These are phyloP conservation scores for Gobius niger DNA, from an alignment of 2,113 vertebrate genomes.

Conservation along the genomic window DNA sequence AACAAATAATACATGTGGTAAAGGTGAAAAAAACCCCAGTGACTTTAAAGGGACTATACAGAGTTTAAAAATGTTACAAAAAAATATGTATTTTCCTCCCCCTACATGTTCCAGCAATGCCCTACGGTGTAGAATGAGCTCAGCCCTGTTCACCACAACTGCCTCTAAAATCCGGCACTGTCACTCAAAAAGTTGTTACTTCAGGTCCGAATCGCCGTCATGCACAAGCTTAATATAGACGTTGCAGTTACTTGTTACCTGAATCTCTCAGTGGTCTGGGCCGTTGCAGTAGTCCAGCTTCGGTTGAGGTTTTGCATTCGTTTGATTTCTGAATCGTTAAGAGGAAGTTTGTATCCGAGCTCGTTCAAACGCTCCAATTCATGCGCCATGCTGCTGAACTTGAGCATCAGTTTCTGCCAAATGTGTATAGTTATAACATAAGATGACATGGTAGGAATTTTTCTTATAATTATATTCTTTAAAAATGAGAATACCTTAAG, in stretches of 20 bases:
- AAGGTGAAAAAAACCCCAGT: not conserved
- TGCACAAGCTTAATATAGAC: no score
- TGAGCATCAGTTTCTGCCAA: conserved; percentile 88
- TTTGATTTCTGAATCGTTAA: conserved; percentile 94
- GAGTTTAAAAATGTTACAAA: no score
- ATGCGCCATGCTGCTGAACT: conserved; percentile 89
- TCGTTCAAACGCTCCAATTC: conserved; percentile 93
- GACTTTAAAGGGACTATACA: no score
- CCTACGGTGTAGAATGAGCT: no score
- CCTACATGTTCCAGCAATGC: no score
- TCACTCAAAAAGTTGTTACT: no score
- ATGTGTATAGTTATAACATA: not conserved
- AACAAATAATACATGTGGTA: not conserved
- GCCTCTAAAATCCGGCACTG: no score
- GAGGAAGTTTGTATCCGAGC: conserved; percentile 89
- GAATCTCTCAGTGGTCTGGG: conserved; percentile 93
- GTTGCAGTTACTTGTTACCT: no score
- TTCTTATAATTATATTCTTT: not conserved
- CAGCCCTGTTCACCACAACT: no score
- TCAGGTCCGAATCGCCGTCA: no score
- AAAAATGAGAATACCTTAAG: conserved; percentile 81
- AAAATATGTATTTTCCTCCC: no score
- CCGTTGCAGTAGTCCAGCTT: conserved; percentile 85
- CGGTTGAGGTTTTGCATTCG: conserved; percentile 93
- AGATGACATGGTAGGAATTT: not conserved